Evolutionary conservation across 2,113 vertebrate species (phyloP), one percentile per base, ranked within the genome.

Genomic region (Phalacrocorax carbo): DNA sequence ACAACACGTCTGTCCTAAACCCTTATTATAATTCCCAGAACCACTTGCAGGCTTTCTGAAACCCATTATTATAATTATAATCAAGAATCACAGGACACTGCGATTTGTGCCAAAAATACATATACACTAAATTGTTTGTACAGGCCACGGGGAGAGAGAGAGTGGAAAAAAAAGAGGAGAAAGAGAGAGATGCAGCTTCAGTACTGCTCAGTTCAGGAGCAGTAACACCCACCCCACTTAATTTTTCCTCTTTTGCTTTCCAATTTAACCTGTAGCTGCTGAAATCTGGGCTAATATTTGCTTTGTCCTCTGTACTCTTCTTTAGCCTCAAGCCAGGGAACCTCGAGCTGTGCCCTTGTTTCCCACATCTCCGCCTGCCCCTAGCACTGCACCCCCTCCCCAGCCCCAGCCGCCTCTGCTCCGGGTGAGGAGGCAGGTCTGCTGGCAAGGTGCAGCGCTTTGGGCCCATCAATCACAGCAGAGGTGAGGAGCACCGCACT

Each of bases 41-140:
- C 93, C 94, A 96, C 95, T 98, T 66, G 29, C 97, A 93, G 83
- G 93, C 96, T 98, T 97, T 97, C 92, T 97, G 97, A 98, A 98
- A 97, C 96, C 98, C 97, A 96, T 98, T 97, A 98, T 98, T 98
- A 98, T 97, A 97, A 98, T 98, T 98, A 97, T 96, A 98, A 98
- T 98, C 97, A 98, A 97, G 96, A 97, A 97, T 97, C 97, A 95
- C 96, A 98, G 97, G 97, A 97, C 97, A 97, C 89, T 97, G 92
- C 87, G 90, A 96, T 98, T 98, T 98, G 97, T 98, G 93, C 97
- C 97, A 94, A 95, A 98, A 98, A 98, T 97, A 94, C 82, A 94
- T 93, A 91, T n/a, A 89, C 77, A 51, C 48, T 58, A 91, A 95
- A 92, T 97, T 96, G 91, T 91, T 97, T 94, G 80, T 75, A 58